Base-by-base conservation (phyloP, 2,888 invertebrate genomes). In the Torymus texanus region DNA sequence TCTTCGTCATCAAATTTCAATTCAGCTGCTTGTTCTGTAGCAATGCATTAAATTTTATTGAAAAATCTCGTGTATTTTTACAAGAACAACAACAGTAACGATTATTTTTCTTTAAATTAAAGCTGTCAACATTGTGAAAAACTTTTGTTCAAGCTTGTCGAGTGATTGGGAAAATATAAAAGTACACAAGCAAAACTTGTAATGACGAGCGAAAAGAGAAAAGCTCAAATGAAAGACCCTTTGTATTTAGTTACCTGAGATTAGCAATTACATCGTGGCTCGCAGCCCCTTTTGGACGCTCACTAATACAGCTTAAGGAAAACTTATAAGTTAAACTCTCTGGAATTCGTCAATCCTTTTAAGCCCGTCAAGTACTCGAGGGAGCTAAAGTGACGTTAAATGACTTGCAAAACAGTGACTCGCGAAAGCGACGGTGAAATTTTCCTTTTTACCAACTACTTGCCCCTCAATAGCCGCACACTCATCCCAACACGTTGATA, bases 261-360 rank as follows among this genome's bases (percentile, higher is more conserved):
- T 67, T 21, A 51, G 68, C 29, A 62, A 75, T 75, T 68, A 63
- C 1, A 16, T 58, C 21, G 14, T n/a, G 21, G 59, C 41, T 41
- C 8, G 53, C 41, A 62, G 55, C 62, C 67, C 18, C 3, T 21
- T 75, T 21, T 75, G 68, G 53, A 68, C 61, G 21, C 21, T 68
- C 21, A 13, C 16, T 61, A 68, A 67, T 74, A 13, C 21, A 58
- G 21, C 41, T 68, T 56, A 70, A 53, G 13, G 50, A 76, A 70
- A 70, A 76, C n/a, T 66, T 53, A 59, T 53, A 71, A 59, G 65
- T 71, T 66, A 4, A 77, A 71, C 59, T 59, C 62, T 41, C 51
- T 18, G 51, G 41, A 76, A 58, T 65, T 68, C 18, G 58, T 41
- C 76, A 70, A 70, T 65, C 63, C 76, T 76, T 71, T 65, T 16